phyloP scores from a whole-genome alignment of 2,888 invertebrate species.

The Synanthedon andrenaeformis region DNA sequence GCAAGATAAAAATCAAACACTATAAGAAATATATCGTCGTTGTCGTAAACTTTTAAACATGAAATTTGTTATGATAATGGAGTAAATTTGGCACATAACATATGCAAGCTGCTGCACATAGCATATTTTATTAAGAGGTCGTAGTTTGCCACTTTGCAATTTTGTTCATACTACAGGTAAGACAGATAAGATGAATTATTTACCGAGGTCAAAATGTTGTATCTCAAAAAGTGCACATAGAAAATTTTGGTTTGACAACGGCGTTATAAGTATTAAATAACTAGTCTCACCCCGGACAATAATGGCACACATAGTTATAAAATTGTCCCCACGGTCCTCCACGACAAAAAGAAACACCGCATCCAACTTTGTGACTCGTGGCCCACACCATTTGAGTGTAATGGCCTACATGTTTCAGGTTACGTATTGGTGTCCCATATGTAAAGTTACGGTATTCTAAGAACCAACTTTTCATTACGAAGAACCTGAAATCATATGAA shows the following conservation, averaged over 20 bases:
- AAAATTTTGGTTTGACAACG: too few relatives aligned
- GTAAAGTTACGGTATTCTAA: conserved; percentile 80
- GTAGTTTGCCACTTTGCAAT: too few relatives aligned
- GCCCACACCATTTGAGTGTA: conserved; percentile 90
- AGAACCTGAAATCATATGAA: conserved; percentile 71
- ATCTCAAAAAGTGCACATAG: background rate
- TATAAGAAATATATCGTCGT: too few relatives aligned
- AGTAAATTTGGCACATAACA: too few relatives aligned
- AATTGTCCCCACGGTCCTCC: conserved; percentile 73
- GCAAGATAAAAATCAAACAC: too few relatives aligned
- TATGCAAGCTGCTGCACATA: too few relatives aligned
- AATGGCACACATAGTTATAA: conserved; percentile 87
- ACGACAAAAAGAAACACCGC: conserved; percentile 79
- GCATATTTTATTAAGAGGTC: too few relatives aligned
- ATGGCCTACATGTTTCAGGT: conserved; percentile 77
- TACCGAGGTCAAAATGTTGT: background rate
- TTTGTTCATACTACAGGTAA: too few relatives aligned
- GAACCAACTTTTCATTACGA: conserved; percentile 83
- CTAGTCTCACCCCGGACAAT: conserved; percentile 80
- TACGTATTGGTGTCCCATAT: conserved; percentile 72
- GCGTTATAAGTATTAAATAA: background rate
- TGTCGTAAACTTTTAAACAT: too few relatives aligned
- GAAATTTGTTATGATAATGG: too few relatives aligned
- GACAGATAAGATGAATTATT: too few relatives aligned
- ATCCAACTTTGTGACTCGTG: conserved; percentile 80